phyloP scores from a whole-genome alignment of 2,797 vertebrate species.

The Peromyscus aztecus region DNA sequence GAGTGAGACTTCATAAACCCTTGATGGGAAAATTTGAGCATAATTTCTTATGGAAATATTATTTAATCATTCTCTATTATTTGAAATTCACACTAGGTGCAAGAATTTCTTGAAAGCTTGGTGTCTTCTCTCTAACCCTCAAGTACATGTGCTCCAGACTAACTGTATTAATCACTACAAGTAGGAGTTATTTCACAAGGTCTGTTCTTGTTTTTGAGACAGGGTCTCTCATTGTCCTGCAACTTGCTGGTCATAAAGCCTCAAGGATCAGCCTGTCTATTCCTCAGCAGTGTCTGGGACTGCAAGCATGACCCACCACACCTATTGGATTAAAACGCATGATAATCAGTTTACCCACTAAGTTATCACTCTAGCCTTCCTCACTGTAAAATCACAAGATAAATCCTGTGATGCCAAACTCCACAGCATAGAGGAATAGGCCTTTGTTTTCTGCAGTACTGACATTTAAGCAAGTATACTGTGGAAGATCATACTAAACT shows the following conservation, averaged over 20 bases:
- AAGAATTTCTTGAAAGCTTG: neutral
- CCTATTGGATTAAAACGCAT: neutral
- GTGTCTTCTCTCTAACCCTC: neutral
- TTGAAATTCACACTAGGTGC: neutral
- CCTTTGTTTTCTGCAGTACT: neutral
- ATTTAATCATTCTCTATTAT: neutral
- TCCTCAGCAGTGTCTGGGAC: neutral
- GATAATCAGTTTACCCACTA: neutral
- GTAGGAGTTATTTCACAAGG: neutral
- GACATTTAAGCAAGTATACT: neutral
- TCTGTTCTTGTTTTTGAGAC: neutral
- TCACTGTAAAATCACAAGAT: neutral
- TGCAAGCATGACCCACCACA: neutral
- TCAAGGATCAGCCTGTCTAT: neutral
- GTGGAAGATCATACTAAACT: neutral
- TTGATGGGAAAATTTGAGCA: neutral
- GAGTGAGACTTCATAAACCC: neutral
- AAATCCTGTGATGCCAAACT: neutral
- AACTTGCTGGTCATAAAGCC: neutral
- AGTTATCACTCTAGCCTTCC: neutral
- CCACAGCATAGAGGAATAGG: neutral
- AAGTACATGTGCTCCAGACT: neutral
- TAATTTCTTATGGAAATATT: neutral
- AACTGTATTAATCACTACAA: neutral
- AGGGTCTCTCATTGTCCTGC: neutral